Evolutionary conservation across 2,888 invertebrate genomes (phyloP).

Genomic region (Phyllotreta striolata): DNA sequence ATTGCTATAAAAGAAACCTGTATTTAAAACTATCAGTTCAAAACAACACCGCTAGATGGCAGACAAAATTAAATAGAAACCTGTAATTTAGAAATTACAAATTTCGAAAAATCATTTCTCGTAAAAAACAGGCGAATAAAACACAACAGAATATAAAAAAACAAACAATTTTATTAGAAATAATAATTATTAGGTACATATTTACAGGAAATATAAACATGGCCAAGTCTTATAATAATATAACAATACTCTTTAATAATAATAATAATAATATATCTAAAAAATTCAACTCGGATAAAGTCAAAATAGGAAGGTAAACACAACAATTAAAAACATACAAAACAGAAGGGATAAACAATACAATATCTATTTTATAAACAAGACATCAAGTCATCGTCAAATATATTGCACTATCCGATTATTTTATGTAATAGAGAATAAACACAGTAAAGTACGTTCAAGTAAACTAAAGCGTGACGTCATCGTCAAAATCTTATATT

Average conservation of each 20-base stretch:
- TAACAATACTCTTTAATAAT: slow-evolving; percentile 31
- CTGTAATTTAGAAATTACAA: too few relatives aligned
- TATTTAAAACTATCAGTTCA: too few relatives aligned
- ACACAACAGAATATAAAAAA: slow-evolving; percentile 45
- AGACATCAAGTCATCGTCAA: background rate
- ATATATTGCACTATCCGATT: background rate
- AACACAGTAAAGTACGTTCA: too few relatives aligned
- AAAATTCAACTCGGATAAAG: slow-evolving; percentile 24
- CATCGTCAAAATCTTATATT: too few relatives aligned
- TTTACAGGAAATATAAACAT: slow-evolving; percentile 57
- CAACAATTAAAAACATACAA: slow-evolving; percentile 18
- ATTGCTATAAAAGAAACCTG: too few relatives aligned
- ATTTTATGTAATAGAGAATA: too few relatives aligned
- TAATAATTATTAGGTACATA: slow-evolving; percentile 59
- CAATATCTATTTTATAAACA: slow-evolving; percentile 9
- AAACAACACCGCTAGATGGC: too few relatives aligned
- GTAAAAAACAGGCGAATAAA: too few relatives aligned
- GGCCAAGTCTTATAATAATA: slow-evolving; percentile 48
- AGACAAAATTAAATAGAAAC: too few relatives aligned
- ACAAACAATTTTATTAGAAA: slow-evolving; percentile 59
- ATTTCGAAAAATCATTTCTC: too few relatives aligned
- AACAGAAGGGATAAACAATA: slow-evolving; percentile 10
- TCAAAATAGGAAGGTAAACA: slow-evolving; percentile 28
- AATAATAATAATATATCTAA: slow-evolving; percentile 46
- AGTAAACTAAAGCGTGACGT: too few relatives aligned